Base-by-base conservation (phyloP, 2,888 invertebrate genomes). In the Megaustenia siamemsis region DNA sequence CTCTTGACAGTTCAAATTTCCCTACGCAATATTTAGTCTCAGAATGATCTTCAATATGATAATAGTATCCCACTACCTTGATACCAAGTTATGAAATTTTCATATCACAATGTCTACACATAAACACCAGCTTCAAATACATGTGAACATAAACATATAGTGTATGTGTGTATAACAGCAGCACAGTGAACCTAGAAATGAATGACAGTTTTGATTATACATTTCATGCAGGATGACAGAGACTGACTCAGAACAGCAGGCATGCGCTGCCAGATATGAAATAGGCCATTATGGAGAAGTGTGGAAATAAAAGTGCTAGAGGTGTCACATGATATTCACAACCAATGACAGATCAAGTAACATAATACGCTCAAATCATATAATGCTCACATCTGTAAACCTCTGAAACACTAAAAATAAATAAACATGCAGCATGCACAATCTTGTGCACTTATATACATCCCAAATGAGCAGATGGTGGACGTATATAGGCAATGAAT, bases 301-400 rank as follows among this genome's bases (percentile, higher is more conserved):
- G 18, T 12, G 15, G 15, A 63, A 28, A 63, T 28, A 32, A 71
- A 71, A 43, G 71, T 71, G 69, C 40, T n/a, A 69, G 5, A 40
- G 21, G 69, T 40, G 40, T 40, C 40, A 69, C 40, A 45, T 71
- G 71, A 71, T 43, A n/a, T 69, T 79, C 79, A 79, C 79, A 79
- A 79, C 79, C 79, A 66, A 66, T 43, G 68, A 53, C 53, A 75
- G 40, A 38, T 18, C 38, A 77, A 38, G 56, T 77, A 38, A 60
- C 38, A 43, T 18, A 60, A 28, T n/a, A n/a, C 24, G 28, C 21
- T 60, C 60, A 60, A 5, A 60, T 28, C 10, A 28, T 10, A 60
- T 21, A 28, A 60, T 8, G 28, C 60, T 3, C 60, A 4, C 56
- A n/a, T 60, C 4, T 60, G 24, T n/a, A 60, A 53, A 53, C 18